Conservation (phyloP, 2,797 vertebrate species). For the Artibeus lituratus region DNA sequence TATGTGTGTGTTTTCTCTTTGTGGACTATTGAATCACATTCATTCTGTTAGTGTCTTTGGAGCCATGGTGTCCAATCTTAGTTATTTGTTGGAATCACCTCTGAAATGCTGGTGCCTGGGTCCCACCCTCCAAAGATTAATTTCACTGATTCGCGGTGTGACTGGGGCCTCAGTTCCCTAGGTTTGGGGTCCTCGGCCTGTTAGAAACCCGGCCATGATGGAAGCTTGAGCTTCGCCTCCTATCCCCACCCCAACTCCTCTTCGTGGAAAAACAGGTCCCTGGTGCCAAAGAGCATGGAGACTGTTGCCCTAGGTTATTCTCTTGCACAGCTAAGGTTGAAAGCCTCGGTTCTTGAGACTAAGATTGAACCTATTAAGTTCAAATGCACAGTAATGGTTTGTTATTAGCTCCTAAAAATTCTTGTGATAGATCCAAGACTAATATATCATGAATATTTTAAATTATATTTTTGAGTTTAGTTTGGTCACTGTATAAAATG, state of each 20-base stretch:
- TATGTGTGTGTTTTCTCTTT: constrained; percentile 6
- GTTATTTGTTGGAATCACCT: neutral
- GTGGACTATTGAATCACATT: neutral
- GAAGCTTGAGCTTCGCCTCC: no score
- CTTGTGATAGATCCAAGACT: neutral
- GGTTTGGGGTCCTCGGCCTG: no score
- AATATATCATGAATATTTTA: neutral
- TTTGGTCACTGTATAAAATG: neutral
- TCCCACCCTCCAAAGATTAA: neutral
- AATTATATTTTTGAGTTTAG: constrained; percentile 11
- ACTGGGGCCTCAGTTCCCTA: neutral
- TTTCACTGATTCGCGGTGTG: neutral
- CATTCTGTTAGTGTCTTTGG: neutral
- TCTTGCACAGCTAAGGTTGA: neutral
- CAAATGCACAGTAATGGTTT: neutral
- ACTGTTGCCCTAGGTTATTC: neutral
- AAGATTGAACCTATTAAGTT: neutral
- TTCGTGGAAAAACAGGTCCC: no score
- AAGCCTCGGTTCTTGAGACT: neutral
- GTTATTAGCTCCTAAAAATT: neutral
- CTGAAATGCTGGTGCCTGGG: neutral
- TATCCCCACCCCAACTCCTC: no score
- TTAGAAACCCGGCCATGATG: no score
- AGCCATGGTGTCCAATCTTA: neutral
- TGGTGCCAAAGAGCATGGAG: no score